Conservation (phyloP, 1,140 invertebrate species). For the Drosophila santomea region DNA sequence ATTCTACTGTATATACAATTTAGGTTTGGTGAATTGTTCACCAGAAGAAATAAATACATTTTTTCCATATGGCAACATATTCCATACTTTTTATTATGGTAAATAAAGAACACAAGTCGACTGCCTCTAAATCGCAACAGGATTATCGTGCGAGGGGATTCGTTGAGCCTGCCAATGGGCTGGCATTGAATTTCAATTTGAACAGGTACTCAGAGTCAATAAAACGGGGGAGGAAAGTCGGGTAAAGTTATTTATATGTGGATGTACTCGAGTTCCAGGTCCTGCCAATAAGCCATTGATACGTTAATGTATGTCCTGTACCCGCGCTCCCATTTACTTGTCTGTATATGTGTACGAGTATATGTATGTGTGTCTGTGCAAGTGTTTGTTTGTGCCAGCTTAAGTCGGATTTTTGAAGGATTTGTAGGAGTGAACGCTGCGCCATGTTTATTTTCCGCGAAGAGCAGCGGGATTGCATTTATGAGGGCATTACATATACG, state of each 20-base stretch:
- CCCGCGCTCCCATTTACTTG: neutral
- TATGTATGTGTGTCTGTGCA: constrained; percentile 13
- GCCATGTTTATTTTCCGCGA: constrained; percentile 37
- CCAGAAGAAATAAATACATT: no score
- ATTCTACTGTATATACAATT: no score
- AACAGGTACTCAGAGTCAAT: constrained; percentile 36
- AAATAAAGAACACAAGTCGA: constrained; percentile 33
- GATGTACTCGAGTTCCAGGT: constrained; percentile 27
- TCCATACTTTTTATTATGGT: constrained; percentile 4
- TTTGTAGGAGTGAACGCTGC: constrained; percentile 40
- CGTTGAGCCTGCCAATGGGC: constrained; percentile 31
- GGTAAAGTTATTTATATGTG: constrained; percentile 33
- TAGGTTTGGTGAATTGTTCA: no score
- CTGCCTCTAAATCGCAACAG: constrained; percentile 9
- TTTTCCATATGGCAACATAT: neutral
- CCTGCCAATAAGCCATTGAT: constrained; percentile 70
- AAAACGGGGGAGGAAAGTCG: constrained; percentile 6
- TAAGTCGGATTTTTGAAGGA: constrained; percentile 60
- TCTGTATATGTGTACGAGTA: no score
- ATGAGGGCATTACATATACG: constrained; percentile 49
- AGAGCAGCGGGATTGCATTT: constrained; percentile 41
- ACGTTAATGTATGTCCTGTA: constrained; percentile 66
- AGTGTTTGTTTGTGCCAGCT: constrained; percentile 46
- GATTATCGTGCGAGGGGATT: constrained; percentile 1
- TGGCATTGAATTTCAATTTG: constrained; percentile 68